These are phyloP conservation scores for Scatophagus argus DNA, from an alignment of 2,113 vertebrate genomes.

Conservation along the genomic window DNA sequence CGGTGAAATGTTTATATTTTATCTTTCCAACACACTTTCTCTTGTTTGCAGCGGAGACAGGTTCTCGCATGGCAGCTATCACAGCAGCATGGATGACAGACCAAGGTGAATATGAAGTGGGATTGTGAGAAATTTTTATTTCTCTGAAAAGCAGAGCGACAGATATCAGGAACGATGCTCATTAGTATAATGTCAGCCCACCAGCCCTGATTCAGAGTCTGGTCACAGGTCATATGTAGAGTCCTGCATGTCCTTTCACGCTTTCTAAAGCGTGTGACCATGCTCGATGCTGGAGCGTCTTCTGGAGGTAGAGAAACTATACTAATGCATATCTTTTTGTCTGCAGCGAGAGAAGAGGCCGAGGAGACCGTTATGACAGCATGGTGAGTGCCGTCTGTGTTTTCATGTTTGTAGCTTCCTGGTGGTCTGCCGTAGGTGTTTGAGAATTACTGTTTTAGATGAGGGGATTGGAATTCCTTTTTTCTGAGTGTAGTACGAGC, in stretches of 20 bases:
- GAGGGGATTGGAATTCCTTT: conserved; percentile 54
- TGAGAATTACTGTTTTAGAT: conserved; percentile 43
- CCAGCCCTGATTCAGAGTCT: conserved; percentile 38
- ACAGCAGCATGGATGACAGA: conserved; percentile 83
- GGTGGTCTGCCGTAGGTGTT: not conserved
- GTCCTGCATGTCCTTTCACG: conserved; percentile 20
- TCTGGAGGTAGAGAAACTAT: conserved; percentile 1
- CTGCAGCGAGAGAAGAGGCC: conserved; percentile 89
- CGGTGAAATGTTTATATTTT: not conserved
- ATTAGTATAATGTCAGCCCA: conserved; percentile 24
- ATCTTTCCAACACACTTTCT: not conserved
- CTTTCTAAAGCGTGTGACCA: conserved; percentile 1
- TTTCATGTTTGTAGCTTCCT: not conserved
- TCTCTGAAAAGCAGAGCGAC: conserved; percentile 2
- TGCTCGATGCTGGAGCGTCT: not conserved
- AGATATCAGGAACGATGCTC: not conserved
- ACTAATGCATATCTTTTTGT: conserved; percentile 36
- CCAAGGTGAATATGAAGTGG: conserved; percentile 71
- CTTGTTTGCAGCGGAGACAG: conserved; percentile 80
- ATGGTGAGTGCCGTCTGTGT: conserved; percentile 87
- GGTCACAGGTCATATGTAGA: conserved; percentile 34
- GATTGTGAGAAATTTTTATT: not conserved
- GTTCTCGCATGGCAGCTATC: conserved; percentile 84
- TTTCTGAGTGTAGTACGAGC: conserved; percentile 69
- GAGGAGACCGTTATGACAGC: conserved; percentile 95